Base-by-base conservation (phyloP, 2,797 vertebrate species). In the Alca torda region DNA sequence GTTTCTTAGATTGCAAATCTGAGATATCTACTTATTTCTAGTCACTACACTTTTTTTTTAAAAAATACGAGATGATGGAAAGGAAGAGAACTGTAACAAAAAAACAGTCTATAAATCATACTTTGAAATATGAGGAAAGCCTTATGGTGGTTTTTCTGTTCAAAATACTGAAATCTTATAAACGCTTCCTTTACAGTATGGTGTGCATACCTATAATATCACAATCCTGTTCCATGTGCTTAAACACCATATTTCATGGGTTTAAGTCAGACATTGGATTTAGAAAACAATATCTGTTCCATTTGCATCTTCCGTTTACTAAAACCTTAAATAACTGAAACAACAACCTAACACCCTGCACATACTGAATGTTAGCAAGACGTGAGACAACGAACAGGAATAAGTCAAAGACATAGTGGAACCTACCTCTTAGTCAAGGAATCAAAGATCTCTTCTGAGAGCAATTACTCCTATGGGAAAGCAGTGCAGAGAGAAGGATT, bases 381-480 rank as follows among this genome's bases (percentile, higher is more conserved):
- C 14, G 54, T 31, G 20, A 88, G 41, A 39, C 1, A 10, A 89
- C 60, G 59, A 68, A 89, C 30, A 84, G 16, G 23, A 74, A 7
- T 19, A 81, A 75, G 31, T 54, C 39, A 69, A 81, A 73, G 65
- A 57, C 64, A 85, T 9, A 90, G 37, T 57, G 61, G 28, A 93
- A 95, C 84, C 80, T 53, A 91, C 61, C 80, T 95, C 43, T 73
- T 43, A 73, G 53, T 59, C n/a, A 70, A 84, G n/a, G 65, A 95
- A 93, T 46, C 60, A 89, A 79, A 93, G 56, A 48, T 84, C 72
- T 83, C 48, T 74, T 83, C 68, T 28, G 68, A 90, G 57, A 84
- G 43, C 26, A 96, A 83, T 46, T 87, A 84, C 18, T 50, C 61
- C 90, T 91, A 28, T 23, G 19, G 50, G 91, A 96, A 95, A 94